These are phyloP conservation scores for Gambusia holbrooki DNA, from an alignment of 2,113 vertebrate species.

Conservation along the genomic window DNA sequence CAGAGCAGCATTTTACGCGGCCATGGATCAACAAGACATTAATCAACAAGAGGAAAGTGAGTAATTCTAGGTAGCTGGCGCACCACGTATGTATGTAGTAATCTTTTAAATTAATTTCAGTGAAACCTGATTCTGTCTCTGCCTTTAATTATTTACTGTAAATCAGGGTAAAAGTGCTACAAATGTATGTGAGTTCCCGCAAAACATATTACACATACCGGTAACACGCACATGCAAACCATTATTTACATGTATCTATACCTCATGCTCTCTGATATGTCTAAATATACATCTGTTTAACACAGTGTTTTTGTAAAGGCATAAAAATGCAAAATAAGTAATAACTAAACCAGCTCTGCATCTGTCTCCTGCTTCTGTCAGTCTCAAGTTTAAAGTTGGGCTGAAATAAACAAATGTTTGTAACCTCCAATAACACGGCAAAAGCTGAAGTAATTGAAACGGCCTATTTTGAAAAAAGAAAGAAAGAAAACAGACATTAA, in stretches of 20 bases:
- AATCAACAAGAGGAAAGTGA: slow-evolving; percentile 10
- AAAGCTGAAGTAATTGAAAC: slow-evolving; percentile 78
- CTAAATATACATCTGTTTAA: slow-evolving; percentile 1
- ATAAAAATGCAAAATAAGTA: slow-evolving; percentile 28
- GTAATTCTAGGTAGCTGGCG: not conserved
- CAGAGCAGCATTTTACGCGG: not conserved
- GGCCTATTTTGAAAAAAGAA: slow-evolving; percentile 76
- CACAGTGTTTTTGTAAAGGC: slow-evolving; percentile 35
- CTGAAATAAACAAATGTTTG: slow-evolving; percentile 66
- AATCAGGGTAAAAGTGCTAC: slow-evolving; percentile 6
- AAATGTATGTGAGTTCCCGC: not conserved
- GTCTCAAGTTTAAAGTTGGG: slow-evolving; percentile 62
- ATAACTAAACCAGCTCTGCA: slow-evolving; percentile 1
- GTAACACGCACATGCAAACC: not conserved
- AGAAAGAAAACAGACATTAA: not conserved
- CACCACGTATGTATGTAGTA: not conserved
- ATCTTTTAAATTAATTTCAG: slow-evolving; percentile 6
- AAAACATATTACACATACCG: not conserved
- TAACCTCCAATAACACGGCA: slow-evolving; percentile 72
- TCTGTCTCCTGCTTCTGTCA: slow-evolving; percentile 50
- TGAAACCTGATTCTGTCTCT: slow-evolving; percentile 3
- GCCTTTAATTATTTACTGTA: not conserved
- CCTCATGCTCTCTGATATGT: not conserved
- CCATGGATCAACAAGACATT: not conserved
- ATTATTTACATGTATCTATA: not conserved